phyloP scores from a whole-genome alignment of 2,797 vertebrate genomes.

The Alauda arvensis region DNA sequence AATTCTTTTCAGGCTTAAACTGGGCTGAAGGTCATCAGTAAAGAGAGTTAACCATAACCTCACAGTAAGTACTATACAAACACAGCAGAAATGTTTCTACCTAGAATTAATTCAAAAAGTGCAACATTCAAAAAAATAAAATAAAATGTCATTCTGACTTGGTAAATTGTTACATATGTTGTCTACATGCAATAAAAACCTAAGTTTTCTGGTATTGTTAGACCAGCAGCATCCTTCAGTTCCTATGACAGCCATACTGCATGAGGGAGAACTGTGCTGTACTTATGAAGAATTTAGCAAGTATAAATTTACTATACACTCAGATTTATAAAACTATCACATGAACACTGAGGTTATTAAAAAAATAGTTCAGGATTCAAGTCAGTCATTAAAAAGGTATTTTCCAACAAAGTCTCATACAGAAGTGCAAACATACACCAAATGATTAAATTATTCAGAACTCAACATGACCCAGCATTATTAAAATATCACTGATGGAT shows the following conservation, averaged over 20 bases:
- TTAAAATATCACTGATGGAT: constrained; percentile 50
- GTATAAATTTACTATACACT: neutral
- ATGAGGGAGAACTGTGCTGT: neutral
- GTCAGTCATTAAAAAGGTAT: constrained; percentile 55
- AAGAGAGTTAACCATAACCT: neutral
- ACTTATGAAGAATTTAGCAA: constrained; percentile 24
- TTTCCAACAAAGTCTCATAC: constrained; percentile 45
- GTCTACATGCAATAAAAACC: neutral
- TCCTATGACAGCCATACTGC: neutral
- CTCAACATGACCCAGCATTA: constrained; percentile 44
- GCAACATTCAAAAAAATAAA: neutral
- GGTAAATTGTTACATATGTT: neutral
- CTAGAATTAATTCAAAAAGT: neutral
- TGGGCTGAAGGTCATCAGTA: neutral
- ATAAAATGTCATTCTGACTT: neutral
- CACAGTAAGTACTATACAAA: neutral
- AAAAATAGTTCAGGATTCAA: constrained; percentile 34
- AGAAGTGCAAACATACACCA: constrained; percentile 40
- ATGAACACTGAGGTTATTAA: constrained; percentile 19
- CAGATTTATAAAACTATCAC: constrained; percentile 4
- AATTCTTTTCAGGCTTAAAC: neutral
- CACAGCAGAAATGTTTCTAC: neutral
- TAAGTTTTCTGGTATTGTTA: neutral
- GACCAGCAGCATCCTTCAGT: neutral
- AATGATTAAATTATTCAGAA: constrained; percentile 55